Conservation (phyloP, 2,797 vertebrate species). For the Cryptoblepharus egeriae region DNA sequence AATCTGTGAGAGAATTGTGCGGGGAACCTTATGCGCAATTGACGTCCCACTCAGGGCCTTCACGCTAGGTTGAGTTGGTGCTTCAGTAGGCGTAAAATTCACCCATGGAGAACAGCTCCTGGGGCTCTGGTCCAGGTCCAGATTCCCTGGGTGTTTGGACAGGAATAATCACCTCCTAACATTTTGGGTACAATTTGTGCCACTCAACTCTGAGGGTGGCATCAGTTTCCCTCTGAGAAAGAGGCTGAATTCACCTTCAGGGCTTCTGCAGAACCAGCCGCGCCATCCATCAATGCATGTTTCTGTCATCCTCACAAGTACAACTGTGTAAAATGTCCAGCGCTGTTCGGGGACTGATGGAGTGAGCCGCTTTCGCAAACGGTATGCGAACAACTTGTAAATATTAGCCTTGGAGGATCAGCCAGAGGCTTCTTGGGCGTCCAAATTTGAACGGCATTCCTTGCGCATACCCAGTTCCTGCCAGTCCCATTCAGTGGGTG, state of each 20-base stretch:
- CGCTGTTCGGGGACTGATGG: neutral
- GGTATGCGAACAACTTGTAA: slow-evolving; percentile 20
- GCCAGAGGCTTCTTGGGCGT: neutral
- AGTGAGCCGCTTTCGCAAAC: neutral
- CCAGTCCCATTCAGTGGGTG: accelerated
- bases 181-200: neutral
- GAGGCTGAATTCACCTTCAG: slow-evolving; percentile 28
- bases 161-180: neutral
- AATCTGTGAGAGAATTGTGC: neutral
- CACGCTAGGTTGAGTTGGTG: neutral
- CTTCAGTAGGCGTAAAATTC: neutral
- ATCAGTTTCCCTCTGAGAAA: slow-evolving; percentile 15
- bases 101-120: neutral
- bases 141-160: neutral
- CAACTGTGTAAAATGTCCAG: neutral
- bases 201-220: neutral
- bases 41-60: neutral
- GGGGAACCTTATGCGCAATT: neutral
- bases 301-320: neutral
- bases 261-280: neutral
- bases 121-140: neutral
- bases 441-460: neutral
- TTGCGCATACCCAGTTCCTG: slow-evolving; percentile 17
- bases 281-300: slow-evolving; percentile 26
- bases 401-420: slow-evolving; percentile 39